phyloP scores from a whole-genome alignment of 2,797 vertebrate species.

The Nyctibius grandis region DNA sequence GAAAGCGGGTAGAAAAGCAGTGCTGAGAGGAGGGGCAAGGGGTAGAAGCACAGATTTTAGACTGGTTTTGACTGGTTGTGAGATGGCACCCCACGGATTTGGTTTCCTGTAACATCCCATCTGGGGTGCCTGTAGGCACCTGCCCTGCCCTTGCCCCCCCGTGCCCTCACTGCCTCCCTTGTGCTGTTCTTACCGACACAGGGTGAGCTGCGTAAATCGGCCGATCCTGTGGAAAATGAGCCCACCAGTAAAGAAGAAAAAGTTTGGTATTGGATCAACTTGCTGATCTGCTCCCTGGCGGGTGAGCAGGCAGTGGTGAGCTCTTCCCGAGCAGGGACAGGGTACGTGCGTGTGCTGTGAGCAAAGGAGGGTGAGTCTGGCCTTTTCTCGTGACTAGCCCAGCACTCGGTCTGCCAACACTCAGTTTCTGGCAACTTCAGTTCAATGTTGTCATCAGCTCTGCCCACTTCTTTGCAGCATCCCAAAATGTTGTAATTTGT shows the following conservation, averaged over 20 bases:
- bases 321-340: fast-evolving
- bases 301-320: background rate
- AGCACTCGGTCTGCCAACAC: background rate
- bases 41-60: background rate
- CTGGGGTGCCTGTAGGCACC: background rate
- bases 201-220: background rate
- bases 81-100: background rate
- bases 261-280: background rate
- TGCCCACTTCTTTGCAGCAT: background rate
- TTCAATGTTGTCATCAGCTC: background rate
- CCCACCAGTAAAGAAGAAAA: background rate
- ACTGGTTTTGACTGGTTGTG: background rate
- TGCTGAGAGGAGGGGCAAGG: background rate
- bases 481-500: background rate
- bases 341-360: background rate
- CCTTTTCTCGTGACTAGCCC: background rate
- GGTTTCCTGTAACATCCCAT: background rate
- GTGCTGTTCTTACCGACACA: fast-evolving
- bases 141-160: background rate
- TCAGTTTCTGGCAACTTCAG: background rate
- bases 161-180: fast-evolving
- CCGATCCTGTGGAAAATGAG: background rate
- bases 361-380: background rate
- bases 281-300: no score
- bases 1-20: background rate